Base-by-base conservation (phyloP, 2,888 invertebrate genomes). In the Notodonta dromedarius region DNA sequence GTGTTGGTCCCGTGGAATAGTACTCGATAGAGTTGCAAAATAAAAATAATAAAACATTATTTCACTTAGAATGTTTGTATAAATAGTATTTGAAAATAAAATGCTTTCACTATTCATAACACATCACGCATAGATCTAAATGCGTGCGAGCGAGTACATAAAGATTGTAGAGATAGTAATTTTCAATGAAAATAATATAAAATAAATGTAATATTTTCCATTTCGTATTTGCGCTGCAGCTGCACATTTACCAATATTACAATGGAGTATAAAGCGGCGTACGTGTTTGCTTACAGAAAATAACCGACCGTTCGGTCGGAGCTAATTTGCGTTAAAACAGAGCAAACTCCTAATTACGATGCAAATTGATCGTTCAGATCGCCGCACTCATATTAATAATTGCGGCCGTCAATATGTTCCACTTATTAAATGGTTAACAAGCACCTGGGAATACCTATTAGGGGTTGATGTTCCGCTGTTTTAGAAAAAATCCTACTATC, bases 291-390 rank as follows among this genome's bases (percentile, higher is more conserved):
- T 77, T 75, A 73, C 75, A 73, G 75, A 79, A 83, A 77, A 86
- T 78, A 78, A 76, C 73, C 74, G 70, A 73, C 71, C 78, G 83
- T 86, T 82, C 77, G 80, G 82, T 79, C 82, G 80, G 82, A 87
- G 84, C 82, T 89, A 89, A 91, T 90, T 89, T 89, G 87, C 85
- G 85, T 87, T 85, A 84, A 88, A 89, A 87, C 85, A 84, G 79
- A 84, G 81, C 83, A 79, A 86, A 86, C 83, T 85, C 83, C 85
- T 89, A 88, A 91, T 93, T 91, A 89, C 80, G 74, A 92, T 92
- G 89, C 90, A 91, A 93, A 91, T 92, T 89, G 88, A 87, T 87
- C 86, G 88, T 85, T 85, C 83, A 81, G 84, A 85, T 89, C 85
- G 84, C 79, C 83, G 79, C 80, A 83, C 84, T 86, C 85, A 87